These are phyloP conservation scores for Antennarius striatus DNA, from an alignment of 2,113 vertebrate genomes.

Conservation along the genomic window DNA sequence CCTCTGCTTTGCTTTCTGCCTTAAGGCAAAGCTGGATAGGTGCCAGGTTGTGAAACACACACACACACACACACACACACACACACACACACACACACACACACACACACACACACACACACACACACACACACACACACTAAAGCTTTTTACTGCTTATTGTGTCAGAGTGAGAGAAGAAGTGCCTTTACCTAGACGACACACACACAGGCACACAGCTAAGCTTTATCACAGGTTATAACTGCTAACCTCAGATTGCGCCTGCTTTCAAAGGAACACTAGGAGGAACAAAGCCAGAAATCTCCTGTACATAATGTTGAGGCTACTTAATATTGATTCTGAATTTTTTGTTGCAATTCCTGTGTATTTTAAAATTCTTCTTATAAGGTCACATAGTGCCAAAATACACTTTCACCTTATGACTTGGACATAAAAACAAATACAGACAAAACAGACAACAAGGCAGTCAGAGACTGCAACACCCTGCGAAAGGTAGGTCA, in stretches of 20 bases:
- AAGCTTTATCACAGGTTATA: not conserved
- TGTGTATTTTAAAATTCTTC: too few relatives aligned
- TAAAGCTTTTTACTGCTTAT: constrained; percentile 59
- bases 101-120: too few relatives aligned
- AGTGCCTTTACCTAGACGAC: constrained; percentile 24
- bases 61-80: not conserved
- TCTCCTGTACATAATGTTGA: not conserved
- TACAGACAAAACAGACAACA: too few relatives aligned
- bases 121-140: constrained; percentile 29
- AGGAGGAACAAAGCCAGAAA: not conserved
- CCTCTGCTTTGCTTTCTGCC: constrained; percentile 53
- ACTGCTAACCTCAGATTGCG: constrained; percentile 1
- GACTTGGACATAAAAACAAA: too few relatives aligned
- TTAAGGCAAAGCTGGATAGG: constrained; percentile 62
- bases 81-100: constrained; percentile 30
- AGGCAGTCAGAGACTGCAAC: too few relatives aligned
- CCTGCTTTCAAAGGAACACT: constrained; percentile 5
- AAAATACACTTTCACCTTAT: too few relatives aligned
- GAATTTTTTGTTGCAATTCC: too few relatives aligned
- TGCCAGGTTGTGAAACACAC: constrained; percentile 61
- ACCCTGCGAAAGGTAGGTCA: too few relatives aligned
- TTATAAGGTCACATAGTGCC: too few relatives aligned
- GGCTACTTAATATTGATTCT: too few relatives aligned
- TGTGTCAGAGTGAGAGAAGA: constrained; percentile 51
- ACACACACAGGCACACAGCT: constrained; percentile 2